Evolutionary conservation across 2,797 vertebrate species (phyloP).

Genomic region (Sebastes aleutianus): DNA sequence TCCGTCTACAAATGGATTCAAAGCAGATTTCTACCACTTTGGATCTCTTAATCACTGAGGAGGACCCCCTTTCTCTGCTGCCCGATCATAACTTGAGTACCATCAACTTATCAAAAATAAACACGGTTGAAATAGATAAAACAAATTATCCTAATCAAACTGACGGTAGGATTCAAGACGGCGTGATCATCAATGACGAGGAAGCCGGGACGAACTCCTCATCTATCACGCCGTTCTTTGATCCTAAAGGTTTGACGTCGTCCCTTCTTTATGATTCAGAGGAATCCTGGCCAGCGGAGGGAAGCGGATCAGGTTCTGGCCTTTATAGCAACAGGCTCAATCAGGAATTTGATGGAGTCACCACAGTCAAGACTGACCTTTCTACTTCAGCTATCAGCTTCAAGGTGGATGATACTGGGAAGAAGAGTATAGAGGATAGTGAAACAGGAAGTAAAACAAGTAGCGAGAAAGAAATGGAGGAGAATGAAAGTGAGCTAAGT

Average conservation of each 20-base stretch:
- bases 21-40: neutral
- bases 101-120: neutral
- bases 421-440: neutral
- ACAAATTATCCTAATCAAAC: neutral
- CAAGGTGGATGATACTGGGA: neutral
- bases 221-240: constrained; percentile 58
- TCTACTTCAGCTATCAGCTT: neutral
- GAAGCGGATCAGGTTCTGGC: constrained; percentile 83
- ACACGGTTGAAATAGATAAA: neutral
- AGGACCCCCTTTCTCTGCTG: neutral
- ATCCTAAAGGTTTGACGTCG: constrained; percentile 62
- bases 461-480: neutral
- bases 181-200: neutral
- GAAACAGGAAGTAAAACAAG: neutral
- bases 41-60: neutral
- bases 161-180: neutral
- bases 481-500: constrained; percentile 7
- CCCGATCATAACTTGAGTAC: neutral
- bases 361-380: neutral
- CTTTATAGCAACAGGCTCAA: constrained; percentile 74
- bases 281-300: constrained; percentile 60
- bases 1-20: neutral
- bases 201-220: neutral
- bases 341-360: constrained; percentile 23
- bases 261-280: constrained; percentile 57